Evolutionary conservation across 2,888 invertebrate species (phyloP).

Genomic region (Asteroscopus sphinx): DNA sequence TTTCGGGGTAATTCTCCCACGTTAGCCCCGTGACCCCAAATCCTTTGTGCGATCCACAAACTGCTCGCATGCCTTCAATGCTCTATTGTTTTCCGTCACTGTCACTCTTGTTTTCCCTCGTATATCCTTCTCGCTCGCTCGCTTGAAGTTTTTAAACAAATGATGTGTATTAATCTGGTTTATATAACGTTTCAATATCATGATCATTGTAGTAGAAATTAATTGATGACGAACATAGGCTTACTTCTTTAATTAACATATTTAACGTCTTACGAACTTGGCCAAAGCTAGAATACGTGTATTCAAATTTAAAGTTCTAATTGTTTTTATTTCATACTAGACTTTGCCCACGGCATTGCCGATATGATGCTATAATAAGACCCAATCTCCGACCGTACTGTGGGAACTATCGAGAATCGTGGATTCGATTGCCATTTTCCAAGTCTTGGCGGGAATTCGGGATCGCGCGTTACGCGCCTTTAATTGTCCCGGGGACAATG

Average conservation of each 20-base stretch:
- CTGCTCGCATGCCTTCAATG: constrained; percentile 76
- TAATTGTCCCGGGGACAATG: not conserved
- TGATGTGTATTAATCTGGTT: constrained; percentile 53
- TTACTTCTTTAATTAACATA: too few species aligned
- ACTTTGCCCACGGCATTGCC: too few species aligned
- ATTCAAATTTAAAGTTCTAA: too few species aligned
- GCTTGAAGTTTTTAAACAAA: constrained; percentile 67
- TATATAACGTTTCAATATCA: constrained; percentile 16
- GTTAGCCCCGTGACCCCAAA: constrained; percentile 69
- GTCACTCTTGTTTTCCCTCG: constrained; percentile 46
- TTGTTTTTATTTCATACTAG: too few species aligned
- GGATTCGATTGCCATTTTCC: constrained; percentile 14
- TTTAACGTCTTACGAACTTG: too few species aligned
- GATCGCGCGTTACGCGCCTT: constrained; percentile 14
- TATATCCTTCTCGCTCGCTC: constrained; percentile 58
- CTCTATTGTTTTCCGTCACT: constrained; percentile 70
- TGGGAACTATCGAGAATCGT: constrained; percentile 4
- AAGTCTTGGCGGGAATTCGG: constrained; percentile 14
- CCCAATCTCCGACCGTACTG: constrained; percentile 28
- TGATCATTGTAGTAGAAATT: too few species aligned
- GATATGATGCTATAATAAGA: too few species aligned
- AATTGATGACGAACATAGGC: too few species aligned
- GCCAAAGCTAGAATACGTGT: too few species aligned
- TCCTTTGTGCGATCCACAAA: constrained; percentile 80
- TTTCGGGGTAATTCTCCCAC: constrained; percentile 63